These are phyloP conservation scores for Agapornis canus DNA, from an alignment of 2,797 vertebrate species.

Conservation along the genomic window DNA sequence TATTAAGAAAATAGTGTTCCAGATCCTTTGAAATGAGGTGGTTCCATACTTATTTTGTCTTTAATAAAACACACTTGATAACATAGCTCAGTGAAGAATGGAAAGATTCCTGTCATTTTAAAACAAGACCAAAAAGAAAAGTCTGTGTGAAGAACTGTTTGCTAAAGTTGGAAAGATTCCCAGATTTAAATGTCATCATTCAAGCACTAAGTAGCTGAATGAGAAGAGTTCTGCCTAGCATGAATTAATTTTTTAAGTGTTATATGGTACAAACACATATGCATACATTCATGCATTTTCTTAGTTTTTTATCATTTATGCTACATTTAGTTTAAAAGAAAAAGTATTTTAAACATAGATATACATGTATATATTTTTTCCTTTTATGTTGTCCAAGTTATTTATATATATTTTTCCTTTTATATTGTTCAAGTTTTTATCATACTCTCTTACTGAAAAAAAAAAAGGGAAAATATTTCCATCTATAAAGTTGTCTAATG, in stretches of 20 bases:
- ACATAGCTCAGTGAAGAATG: background rate
- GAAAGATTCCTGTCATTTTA: background rate
- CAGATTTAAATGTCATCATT: background rate
- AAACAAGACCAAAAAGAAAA: background rate
- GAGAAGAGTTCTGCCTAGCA: background rate
- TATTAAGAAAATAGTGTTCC: background rate
- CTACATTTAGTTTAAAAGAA: background rate
- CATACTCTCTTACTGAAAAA: background rate
- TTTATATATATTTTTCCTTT: background rate
- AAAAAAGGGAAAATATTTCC: background rate
- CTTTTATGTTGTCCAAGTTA: background rate
- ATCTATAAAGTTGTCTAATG: background rate
- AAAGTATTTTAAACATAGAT: background rate
- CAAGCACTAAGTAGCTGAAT: constrained; percentile 22
- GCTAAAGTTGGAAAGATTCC: background rate
- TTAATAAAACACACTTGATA: background rate
- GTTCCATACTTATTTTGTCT: background rate
- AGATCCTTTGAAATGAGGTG: background rate
- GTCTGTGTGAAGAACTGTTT: background rate
- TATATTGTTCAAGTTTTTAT: background rate
- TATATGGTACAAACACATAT: background rate
- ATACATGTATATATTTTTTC: background rate
- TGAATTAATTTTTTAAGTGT: constrained; percentile 15
- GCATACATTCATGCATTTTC: background rate
- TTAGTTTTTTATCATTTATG: constrained; percentile 28